Conservation (phyloP, 2,888 invertebrate genomes). For the Psylliodes chrysocephalus region DNA sequence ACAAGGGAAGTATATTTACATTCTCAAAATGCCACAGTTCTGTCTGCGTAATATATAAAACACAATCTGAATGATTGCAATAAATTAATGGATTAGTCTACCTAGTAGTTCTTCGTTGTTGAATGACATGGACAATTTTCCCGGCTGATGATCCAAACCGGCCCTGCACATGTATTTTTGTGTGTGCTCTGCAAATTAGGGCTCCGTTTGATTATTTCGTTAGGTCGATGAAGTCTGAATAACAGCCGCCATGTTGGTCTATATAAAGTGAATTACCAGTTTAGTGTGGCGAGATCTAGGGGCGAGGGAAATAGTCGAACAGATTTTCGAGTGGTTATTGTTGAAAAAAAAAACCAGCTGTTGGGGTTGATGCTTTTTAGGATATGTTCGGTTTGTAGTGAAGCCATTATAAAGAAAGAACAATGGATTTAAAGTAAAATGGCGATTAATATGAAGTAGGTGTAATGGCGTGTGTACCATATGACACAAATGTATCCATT, state of each 20-base stretch:
- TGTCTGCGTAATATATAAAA: no score
- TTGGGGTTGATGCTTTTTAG: conserved; percentile 42
- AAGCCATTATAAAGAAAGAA: conserved; percentile 13
- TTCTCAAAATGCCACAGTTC: no score
- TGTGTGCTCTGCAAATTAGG: conserved; percentile 29
- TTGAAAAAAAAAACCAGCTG: conserved; percentile 50
- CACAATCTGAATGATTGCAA: no score
- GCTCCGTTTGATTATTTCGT: conserved; percentile 28
- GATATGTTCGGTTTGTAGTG: conserved; percentile 22
- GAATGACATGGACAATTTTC: no score
- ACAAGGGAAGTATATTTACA: no score
- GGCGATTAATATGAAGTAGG: conserved; percentile 7
- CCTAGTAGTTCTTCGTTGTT: no score
- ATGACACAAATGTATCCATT: not conserved
- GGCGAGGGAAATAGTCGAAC: conserved; percentile 44
- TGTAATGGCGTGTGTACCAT: not conserved
- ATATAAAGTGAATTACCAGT: conserved; percentile 37
- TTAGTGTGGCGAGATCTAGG: conserved; percentile 5
- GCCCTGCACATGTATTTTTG: conserved; percentile 14
- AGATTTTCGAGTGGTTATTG: conserved; percentile 55
- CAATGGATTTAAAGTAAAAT: conserved; percentile 21
- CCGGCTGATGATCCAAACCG: no score
- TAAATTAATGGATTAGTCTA: no score
- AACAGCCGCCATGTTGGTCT: conserved; percentile 35
- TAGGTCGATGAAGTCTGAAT: conserved; percentile 23